These are phyloP conservation scores for Thelaira solivaga DNA, from an alignment of 2,888 invertebrate genomes.

Conservation along the genomic window DNA sequence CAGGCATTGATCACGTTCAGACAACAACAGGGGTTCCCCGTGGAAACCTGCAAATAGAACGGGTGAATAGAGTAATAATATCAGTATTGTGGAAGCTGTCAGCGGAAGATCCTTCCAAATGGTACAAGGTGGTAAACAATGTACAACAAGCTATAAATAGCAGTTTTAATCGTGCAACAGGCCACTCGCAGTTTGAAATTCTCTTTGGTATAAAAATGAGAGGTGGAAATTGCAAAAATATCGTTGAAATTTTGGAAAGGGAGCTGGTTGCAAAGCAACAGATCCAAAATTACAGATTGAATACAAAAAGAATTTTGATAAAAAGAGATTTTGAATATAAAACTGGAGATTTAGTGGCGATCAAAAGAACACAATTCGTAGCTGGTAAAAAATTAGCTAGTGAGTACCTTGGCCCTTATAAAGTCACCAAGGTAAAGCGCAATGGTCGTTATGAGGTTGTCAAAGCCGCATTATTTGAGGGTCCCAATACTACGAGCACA, in stretches of 20 bases:
- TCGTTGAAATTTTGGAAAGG: neutral
- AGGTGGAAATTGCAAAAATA: neutral
- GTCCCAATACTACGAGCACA: neutral
- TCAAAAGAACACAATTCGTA: neutral
- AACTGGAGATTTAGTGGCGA: slow-evolving; percentile 14
- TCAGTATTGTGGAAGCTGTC: slow-evolving; percentile 25
- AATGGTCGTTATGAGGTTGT: slow-evolving; percentile 25
- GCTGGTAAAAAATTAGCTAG: slow-evolving; percentile 12
- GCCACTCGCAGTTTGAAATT: slow-evolving; percentile 30
- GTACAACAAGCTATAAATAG: slow-evolving; percentile 25
- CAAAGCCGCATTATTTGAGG: slow-evolving; percentile 1
- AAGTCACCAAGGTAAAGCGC: neutral
- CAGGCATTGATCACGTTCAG: slow-evolving; percentile 17
- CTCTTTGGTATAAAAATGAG: slow-evolving; percentile 39
- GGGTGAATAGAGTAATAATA: slow-evolving; percentile 4
- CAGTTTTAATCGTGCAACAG: slow-evolving; percentile 5
- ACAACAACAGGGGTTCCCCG: slow-evolving; percentile 13
- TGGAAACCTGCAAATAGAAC: slow-evolving; percentile 2
- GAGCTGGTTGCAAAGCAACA: slow-evolving; percentile 21
- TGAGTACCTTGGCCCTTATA: neutral
- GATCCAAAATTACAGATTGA: slow-evolving; percentile 1
- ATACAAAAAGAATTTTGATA: slow-evolving; percentile 6
- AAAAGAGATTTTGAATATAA: slow-evolving; percentile 6
- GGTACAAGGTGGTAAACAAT: slow-evolving; percentile 2
- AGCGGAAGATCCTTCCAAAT: slow-evolving; percentile 7